phyloP scores from a whole-genome alignment of 2,797 vertebrate genomes.

The Mormyrops attenuatus region DNA sequence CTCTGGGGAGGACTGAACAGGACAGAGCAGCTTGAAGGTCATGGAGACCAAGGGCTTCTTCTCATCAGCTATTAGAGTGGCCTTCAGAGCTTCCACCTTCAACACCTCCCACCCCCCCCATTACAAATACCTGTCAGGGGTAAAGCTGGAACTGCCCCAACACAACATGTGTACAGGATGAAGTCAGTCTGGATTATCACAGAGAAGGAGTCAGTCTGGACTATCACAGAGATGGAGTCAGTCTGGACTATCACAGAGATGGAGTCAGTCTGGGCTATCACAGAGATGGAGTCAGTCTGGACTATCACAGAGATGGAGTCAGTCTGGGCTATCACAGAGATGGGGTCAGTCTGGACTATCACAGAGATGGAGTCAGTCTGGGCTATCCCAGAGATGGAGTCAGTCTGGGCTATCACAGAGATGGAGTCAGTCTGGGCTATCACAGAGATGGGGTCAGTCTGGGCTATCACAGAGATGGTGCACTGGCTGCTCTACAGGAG shows the following conservation, averaged over 20 bases:
- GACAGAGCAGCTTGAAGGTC: constrained; percentile 31
- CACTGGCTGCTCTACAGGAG: constrained; percentile 47
- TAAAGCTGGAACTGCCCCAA: constrained; percentile 60
- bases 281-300: too few species aligned
- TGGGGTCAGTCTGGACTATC: too few species aligned
- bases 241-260: too few species aligned
- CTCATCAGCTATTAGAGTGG: constrained; percentile 27
- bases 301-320: too few species aligned
- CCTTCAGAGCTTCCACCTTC: not conserved
- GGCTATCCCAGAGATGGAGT: too few species aligned
- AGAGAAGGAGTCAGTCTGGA: constrained; percentile 38
- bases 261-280: too few species aligned
- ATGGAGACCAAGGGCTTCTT: constrained; percentile 40
- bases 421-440: too few species aligned
- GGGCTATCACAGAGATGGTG: constrained; percentile 50
- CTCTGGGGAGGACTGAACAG: constrained; percentile 30
- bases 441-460: not conserved
- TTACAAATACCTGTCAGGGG: constrained; percentile 67
- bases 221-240: constrained; percentile 31
- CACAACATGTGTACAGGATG: constrained; percentile 72
- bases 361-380: too few species aligned
- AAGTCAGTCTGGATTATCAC: constrained; percentile 35
- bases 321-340: too few species aligned
- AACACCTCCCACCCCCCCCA: not conserved
- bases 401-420: too few species aligned